phyloP scores from a whole-genome alignment of 1,140 invertebrate genomes.

The Aplysia californica region DNA sequence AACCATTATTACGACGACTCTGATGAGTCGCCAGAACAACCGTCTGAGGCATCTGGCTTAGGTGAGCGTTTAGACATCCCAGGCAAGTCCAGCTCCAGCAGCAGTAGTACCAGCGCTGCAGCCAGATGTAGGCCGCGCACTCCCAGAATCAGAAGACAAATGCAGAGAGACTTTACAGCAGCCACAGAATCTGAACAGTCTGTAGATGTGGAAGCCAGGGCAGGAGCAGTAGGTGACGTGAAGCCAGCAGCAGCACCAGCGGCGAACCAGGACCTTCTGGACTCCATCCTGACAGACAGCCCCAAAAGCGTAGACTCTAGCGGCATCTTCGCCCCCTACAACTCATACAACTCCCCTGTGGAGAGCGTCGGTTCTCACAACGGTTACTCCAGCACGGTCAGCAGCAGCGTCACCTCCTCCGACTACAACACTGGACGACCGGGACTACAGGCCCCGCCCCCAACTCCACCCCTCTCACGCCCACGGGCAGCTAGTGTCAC shows the following conservation, averaged over 20 bases:
- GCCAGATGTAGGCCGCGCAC: slow-evolving; percentile 21
- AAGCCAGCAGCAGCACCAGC: too few species aligned
- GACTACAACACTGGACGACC: not conserved
- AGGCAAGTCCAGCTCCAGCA: slow-evolving; percentile 51
- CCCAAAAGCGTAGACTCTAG: slow-evolving; percentile 54
- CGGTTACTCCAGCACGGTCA: slow-evolving; percentile 45
- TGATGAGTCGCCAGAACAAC: slow-evolving; percentile 14
- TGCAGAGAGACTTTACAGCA: not conserved
- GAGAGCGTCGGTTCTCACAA: slow-evolving; percentile 38
- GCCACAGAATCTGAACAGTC: too few species aligned
- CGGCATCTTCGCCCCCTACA: slow-evolving; percentile 55
- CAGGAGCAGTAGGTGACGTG: too few species aligned
- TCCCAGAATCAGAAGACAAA: not conserved
- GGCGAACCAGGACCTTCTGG: slow-evolving; percentile 35
- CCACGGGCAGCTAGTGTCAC: not conserved
- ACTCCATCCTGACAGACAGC: slow-evolving; percentile 58
- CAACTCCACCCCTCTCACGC: not conserved
- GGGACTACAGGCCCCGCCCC: slow-evolving; percentile 19
- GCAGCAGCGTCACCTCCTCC: slow-evolving; percentile 30
- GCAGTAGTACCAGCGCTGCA: slow-evolving; percentile 20
- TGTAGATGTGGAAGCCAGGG: too few species aligned
- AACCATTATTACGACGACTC: slow-evolving; percentile 30
- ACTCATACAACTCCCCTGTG: slow-evolving; percentile 47
- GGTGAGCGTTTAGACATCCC: slow-evolving; percentile 44
- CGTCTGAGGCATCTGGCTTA: slow-evolving; percentile 25